A percentile compares a stretch with the other conserved stretches of the same genome.
Conservation (phyloP, 2,113 vertebrate species). For the Aldabrachelys gigantea region DNA sequence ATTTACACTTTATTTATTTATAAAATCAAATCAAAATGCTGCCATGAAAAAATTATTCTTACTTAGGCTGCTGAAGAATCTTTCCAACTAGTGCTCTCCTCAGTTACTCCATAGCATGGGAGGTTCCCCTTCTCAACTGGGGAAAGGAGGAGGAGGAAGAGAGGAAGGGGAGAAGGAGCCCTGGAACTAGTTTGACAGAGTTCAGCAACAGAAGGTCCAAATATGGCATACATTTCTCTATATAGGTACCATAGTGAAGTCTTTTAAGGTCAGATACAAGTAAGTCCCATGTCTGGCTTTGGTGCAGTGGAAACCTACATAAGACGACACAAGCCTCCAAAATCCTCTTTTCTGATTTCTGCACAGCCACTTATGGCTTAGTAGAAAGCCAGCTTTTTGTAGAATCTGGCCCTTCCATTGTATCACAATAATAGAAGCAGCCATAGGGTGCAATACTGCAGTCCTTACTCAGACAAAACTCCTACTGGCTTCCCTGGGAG, state of each 20-base stretch:
- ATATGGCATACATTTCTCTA: background rate
- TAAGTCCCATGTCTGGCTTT: conserved; percentile 56
- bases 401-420: background rate
- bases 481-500: background rate
- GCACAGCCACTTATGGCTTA: background rate
- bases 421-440: background rate
- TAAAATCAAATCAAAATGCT: conserved; percentile 50
- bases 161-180: background rate
- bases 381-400: background rate
- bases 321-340: conserved; percentile 60
- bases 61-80: background rate
- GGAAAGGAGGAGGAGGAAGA: background rate
- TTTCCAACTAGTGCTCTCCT: background rate
- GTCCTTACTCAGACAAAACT: background rate
- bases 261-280: conserved; percentile 61
- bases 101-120: background rate
- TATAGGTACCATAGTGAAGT: conserved; percentile 2
- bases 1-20: conserved; percentile 40
- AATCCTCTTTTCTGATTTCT: conserved; percentile 72
- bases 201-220: conserved; percentile 14
- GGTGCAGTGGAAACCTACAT: conserved; percentile 50
- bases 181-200: background rate
- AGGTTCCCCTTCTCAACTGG: background rate
- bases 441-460: background rate
- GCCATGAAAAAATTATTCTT: conserved; percentile 20